A percentile compares a stretch with the other conserved stretches of the same genome.
Conservation (phyloP, 2,797 vertebrate genomes). For the Acrocephalus scirpaceus region DNA sequence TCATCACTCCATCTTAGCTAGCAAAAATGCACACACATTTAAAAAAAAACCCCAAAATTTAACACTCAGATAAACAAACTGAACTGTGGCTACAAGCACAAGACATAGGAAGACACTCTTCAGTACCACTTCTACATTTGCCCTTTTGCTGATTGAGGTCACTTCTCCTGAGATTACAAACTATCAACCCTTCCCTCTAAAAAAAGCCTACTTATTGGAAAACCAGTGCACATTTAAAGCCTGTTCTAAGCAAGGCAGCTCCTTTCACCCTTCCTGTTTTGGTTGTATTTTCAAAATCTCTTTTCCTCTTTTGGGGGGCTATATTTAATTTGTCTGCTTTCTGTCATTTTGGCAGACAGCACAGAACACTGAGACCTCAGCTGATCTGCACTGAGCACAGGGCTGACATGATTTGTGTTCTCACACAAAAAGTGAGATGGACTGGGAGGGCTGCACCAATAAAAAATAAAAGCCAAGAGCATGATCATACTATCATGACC, state of each 20-base stretch:
- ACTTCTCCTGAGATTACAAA: neutral
- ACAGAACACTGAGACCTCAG: neutral
- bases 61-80: neutral
- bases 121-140: neutral
- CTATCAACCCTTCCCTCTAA: neutral
- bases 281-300: neutral
- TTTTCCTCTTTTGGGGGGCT: neutral
- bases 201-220: neutral
- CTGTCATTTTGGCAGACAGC: neutral
- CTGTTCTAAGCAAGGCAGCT: neutral
- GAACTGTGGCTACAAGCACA: neutral
- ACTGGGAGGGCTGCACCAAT: neutral
- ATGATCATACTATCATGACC: neutral
- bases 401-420: neutral
- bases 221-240: neutral
- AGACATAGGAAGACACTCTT: neutral
- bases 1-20: accelerated
- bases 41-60: neutral
- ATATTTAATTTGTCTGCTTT: neutral
- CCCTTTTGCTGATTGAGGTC: neutral
- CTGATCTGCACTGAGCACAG: neutral
- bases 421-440: neutral
- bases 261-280: neutral
- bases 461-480: neutral
- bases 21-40: neutral